Evolutionary conservation across 2,797 vertebrate genomes (phyloP).

Genomic region (Moxostoma hubbsi): DNA sequence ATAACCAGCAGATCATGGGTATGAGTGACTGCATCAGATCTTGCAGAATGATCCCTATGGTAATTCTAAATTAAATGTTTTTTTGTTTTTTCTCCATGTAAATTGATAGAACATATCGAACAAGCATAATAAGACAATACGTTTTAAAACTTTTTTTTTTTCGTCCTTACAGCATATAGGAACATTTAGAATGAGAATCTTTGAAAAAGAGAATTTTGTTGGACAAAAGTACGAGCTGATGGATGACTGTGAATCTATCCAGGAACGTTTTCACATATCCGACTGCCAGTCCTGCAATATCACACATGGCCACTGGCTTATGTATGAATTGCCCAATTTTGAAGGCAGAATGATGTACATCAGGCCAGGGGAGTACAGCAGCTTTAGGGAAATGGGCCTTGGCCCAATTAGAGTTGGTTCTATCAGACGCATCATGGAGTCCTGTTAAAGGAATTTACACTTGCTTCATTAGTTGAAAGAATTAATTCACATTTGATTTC

Average conservation of each 20-base stretch:
- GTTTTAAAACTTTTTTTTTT: too few species aligned
- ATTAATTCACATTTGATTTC: neutral
- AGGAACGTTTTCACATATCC: conserved; percentile 63
- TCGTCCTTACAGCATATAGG: conserved; percentile 62
- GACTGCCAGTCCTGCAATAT: conserved; percentile 70
- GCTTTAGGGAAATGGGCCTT: conserved; percentile 70
- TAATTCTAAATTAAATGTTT: conserved; percentile 44
- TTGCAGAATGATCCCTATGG: conserved; percentile 75
- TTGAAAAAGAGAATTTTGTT: conserved; percentile 69
- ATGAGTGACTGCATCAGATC: conserved; percentile 75
- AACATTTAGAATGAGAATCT: conserved; percentile 70
- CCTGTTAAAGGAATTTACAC: conserved; percentile 18
- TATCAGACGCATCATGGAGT: conserved; percentile 44
- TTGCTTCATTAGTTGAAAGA: neutral
- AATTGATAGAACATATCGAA: neutral
- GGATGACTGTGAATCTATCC: conserved; percentile 62
- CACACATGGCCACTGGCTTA: conserved; percentile 73
- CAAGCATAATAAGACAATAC: neutral
- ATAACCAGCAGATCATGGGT: conserved; percentile 76
- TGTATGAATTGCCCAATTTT: conserved; percentile 70
- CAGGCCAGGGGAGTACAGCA: conserved; percentile 76
- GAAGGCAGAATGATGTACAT: conserved; percentile 75
- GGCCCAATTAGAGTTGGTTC: conserved; percentile 65
- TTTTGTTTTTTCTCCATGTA: neutral
- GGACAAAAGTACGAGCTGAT: conserved; percentile 69